These are phyloP conservation scores for Himalopsyche phryganea DNA, from an alignment of 1,140 invertebrate species.

Conservation along the genomic window DNA sequence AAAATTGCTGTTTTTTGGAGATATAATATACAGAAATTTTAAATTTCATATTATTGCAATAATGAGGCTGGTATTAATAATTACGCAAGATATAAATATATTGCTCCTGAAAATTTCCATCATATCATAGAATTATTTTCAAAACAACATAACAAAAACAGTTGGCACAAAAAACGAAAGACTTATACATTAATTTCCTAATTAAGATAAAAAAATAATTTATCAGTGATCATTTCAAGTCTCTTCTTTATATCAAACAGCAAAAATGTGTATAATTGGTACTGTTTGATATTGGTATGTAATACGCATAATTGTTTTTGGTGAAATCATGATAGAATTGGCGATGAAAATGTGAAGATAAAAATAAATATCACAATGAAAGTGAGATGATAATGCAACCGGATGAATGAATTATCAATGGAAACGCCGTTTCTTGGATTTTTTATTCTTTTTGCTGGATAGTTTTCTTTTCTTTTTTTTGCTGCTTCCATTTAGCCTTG, in stretches of 20 bases:
- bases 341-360: neutral
- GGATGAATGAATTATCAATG: constrained; percentile 36
- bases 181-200: constrained; percentile 7
- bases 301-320: too few relatives aligned
- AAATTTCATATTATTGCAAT: too few relatives aligned
- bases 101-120: neutral
- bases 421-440: constrained; percentile 48
- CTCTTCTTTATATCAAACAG: constrained; percentile 1
- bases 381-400: neutral
- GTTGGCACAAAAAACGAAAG: constrained; percentile 5
- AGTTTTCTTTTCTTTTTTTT: constrained; percentile 56
- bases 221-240: constrained; percentile 3
- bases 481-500: constrained; percentile 46
- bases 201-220: constrained; percentile 16
- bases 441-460: constrained; percentile 52
- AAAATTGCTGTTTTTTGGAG: too few relatives aligned
- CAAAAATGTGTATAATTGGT: neutral
- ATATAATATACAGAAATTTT: too few relatives aligned
- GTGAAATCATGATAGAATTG: too few relatives aligned
- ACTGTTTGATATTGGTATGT: constrained; percentile 2
- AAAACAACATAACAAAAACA: neutral
- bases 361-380: neutral
- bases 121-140: too few relatives aligned
- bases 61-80: too few relatives aligned
- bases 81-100: too few relatives aligned